A percentile compares a stretch with the other conserved stretches of the same genome.
phyloP scores from a whole-genome alignment of 2,888 invertebrate species.

The Acanthoscelides obtectus region DNA sequence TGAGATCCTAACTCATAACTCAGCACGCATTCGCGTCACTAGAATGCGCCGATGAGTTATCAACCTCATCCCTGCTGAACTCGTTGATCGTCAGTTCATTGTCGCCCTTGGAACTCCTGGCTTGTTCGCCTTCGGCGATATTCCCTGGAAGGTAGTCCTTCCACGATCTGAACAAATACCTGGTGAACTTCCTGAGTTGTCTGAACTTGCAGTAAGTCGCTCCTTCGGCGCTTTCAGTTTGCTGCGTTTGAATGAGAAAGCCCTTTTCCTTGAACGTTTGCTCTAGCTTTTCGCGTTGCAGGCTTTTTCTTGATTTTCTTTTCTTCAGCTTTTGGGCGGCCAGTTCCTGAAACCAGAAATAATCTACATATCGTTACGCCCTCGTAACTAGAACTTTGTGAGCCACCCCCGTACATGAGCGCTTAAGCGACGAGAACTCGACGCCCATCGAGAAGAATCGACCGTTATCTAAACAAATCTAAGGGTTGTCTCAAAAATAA shows the following conservation, averaged over 20 bases:
- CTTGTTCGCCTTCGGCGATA: slow-evolving; percentile 39
- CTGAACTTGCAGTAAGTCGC: slow-evolving; percentile 92
- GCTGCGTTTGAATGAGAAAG: slow-evolving; percentile 89
- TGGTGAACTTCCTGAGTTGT: slow-evolving; percentile 84
- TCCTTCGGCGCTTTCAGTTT: slow-evolving; percentile 86
- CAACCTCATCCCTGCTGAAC: slow-evolving; percentile 19
- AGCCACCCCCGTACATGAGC: too few relatives aligned
- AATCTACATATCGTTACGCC: too few relatives aligned
- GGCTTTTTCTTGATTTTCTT: slow-evolving; percentile 74
- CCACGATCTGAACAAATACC: slow-evolving; percentile 89
- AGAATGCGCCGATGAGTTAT: slow-evolving; percentile 31
- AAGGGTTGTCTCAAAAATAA: too few relatives aligned
- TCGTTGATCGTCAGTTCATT: slow-evolving; percentile 17
- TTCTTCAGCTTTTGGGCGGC: slow-evolving; percentile 49
- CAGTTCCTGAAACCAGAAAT: background rate
- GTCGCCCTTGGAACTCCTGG: slow-evolving; percentile 8
- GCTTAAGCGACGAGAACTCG: too few relatives aligned
- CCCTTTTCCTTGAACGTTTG: slow-evolving; percentile 92
- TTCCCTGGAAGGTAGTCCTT: slow-evolving; percentile 83
- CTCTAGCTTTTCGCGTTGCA: slow-evolving; percentile 82
- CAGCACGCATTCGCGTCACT: slow-evolving; percentile 23
- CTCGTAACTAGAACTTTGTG: too few relatives aligned
- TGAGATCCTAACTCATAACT: slow-evolving; percentile 10
- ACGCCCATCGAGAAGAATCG: too few relatives aligned
- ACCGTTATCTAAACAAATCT: too few relatives aligned